Evolutionary conservation across 2,888 invertebrate genomes (phyloP).

Genomic region (Ephialtes manifestator): DNA sequence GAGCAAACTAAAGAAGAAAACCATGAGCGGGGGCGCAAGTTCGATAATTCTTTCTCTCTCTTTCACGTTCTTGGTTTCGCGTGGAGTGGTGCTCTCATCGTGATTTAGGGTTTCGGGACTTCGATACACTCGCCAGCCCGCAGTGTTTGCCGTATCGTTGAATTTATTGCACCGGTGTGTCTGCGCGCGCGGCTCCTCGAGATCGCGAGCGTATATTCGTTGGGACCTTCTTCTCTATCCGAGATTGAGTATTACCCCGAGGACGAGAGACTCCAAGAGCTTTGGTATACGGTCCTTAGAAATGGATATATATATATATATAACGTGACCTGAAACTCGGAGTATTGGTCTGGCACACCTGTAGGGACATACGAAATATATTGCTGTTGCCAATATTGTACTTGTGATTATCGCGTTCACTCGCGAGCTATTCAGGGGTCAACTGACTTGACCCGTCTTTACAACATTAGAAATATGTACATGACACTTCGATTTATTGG

Average conservation of each 20-base stretch:
- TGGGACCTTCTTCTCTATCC: constrained; percentile 48
- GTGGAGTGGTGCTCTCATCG: constrained; percentile 72
- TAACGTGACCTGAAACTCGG: constrained; percentile 25
- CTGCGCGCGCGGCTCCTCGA: constrained; percentile 38
- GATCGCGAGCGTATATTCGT: constrained; percentile 42
- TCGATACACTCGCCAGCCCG: constrained; percentile 81
- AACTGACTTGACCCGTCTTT: background rate
- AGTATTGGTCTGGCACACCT: constrained; percentile 23
- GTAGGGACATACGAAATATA: background rate
- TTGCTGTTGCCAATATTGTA: background rate
- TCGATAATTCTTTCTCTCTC: constrained; percentile 10
- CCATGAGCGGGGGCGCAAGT: constrained; percentile 26
- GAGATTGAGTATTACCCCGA: constrained; percentile 50
- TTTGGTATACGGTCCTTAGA: constrained; percentile 18
- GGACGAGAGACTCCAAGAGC: constrained; percentile 36
- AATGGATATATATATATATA: constrained; percentile 1
- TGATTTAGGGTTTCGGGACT: constrained; percentile 83
- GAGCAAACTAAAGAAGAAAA: constrained; percentile 50
- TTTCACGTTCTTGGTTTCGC: constrained; percentile 31
- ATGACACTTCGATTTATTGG: constrained; percentile 17
- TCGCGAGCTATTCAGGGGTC: background rate
- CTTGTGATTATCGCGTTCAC: background rate
- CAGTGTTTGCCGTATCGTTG: constrained; percentile 66
- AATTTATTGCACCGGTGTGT: constrained; percentile 67
- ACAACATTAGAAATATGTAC: background rate